Evolutionary conservation across 2,888 invertebrate genomes (phyloP), one percentile per base, ranked within the genome.

Genomic region (Brachyptera putata): DNA sequence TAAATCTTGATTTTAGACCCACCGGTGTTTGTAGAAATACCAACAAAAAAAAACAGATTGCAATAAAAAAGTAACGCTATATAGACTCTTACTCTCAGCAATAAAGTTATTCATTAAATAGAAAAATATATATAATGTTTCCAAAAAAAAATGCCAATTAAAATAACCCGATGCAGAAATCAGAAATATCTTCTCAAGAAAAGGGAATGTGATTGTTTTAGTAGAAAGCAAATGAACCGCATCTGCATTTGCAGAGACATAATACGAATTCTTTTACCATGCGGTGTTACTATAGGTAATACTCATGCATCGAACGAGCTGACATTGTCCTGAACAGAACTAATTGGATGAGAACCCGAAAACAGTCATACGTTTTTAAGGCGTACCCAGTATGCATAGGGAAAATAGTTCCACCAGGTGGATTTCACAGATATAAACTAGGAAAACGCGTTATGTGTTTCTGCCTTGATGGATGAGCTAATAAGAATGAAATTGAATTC

Each of bases 161-260:
- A 41, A 41, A 14, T 16, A 41, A 41, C 2, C 18, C 41, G 16
- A 18, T 41, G 41, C 16, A 41, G 41, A 41, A 41, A 41, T 41
- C 41, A 41, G 21, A 41, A 41, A 41, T n/a, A n/a, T n/a, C 16
- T n/a, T 41, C 41, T 41, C 41, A 21, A 41, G n/a, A 41, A 48
- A 3, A 48, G 14, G 14, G 5, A 14, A 46, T 25, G 48, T 14
- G 22, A 48, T 24, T 22, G 48, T 24, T 48, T 24, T 13, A 5
- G 22, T 9, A 21, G 2, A 21, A 16, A 18, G 16, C 18, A 16
- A 41, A 16, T 41, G 41, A 41, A 21, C n/a, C 41, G 16, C 41
- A 41, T 41, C 41, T 41, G 41, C 41, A 41, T 41, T 41, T 14
- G 41, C 41, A 41, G 21, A 16, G 21, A 21, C 41, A 41, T 41